Conservation (phyloP, 2,888 invertebrate genomes). For the Calephelis perditalis region DNA sequence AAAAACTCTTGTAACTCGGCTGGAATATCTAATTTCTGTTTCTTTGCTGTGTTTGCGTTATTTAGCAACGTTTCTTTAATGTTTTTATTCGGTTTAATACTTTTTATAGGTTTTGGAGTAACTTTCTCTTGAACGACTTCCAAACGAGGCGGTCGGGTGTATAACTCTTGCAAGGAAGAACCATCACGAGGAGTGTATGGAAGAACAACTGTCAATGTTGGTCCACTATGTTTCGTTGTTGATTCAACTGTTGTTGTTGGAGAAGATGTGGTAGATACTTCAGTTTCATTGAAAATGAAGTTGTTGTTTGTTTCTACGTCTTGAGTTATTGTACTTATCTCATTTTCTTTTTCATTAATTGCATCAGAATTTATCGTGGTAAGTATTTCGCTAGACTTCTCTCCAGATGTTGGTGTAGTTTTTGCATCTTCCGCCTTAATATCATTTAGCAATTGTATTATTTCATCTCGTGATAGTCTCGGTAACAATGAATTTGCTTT, state of each 20-base stretch:
- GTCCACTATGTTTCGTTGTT: slow-evolving; percentile 46
- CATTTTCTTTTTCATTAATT: slow-evolving; percentile 48
- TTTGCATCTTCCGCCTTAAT: slow-evolving; percentile 76
- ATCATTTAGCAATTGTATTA: slow-evolving; percentile 81
- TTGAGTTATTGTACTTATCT: slow-evolving; percentile 38
- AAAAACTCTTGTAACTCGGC: slow-evolving; percentile 62
- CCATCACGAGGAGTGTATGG: slow-evolving; percentile 80
- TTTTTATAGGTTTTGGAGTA: slow-evolving; percentile 44
- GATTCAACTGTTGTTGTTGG: slow-evolving; percentile 39
- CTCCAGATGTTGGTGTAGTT: slow-evolving; percentile 41
- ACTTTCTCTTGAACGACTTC: slow-evolving; percentile 67
- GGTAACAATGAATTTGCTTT: slow-evolving; percentile 80
- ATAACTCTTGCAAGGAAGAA: slow-evolving; percentile 79
- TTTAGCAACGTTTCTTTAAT: slow-evolving; percentile 41
- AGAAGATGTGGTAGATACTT: slow-evolving; percentile 29
- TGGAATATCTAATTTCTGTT: slow-evolving; percentile 48
- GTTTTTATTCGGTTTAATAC: slow-evolving; percentile 37
- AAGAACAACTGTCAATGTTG: slow-evolving; percentile 81
- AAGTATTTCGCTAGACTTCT: slow-evolving; percentile 34
- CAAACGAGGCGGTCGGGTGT: slow-evolving; percentile 81
- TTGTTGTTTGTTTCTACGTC: slow-evolving; percentile 24
- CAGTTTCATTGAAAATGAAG: slow-evolving; percentile 35
- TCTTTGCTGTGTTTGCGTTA: slow-evolving; percentile 41
- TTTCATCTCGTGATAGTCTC: slow-evolving; percentile 80
- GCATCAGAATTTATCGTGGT: slow-evolving; percentile 38